Conservation (phyloP, 2,888 invertebrate genomes). For the Amphipyra berbera region DNA sequence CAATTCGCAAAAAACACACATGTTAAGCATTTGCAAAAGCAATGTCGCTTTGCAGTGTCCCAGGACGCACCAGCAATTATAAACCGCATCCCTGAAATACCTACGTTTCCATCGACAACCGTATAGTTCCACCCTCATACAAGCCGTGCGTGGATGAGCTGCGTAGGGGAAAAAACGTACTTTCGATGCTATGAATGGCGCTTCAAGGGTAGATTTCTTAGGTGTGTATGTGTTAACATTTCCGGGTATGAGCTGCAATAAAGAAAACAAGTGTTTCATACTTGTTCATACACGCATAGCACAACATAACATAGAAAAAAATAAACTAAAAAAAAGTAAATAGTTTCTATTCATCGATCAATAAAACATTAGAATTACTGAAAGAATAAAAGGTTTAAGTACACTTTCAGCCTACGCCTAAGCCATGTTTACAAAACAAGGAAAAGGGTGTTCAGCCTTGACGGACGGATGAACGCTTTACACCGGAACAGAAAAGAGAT, state of each 20-base stretch:
- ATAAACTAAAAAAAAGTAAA: not conserved
- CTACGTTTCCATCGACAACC: slow-evolving; percentile 93
- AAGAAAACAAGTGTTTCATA: slow-evolving; percentile 10
- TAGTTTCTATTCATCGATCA: slow-evolving; percentile 12
- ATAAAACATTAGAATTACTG: slow-evolving; percentile 28
- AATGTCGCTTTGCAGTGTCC: slow-evolving; percentile 70
- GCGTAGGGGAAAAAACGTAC: slow-evolving; percentile 97
- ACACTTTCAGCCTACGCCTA: slow-evolving; percentile 22
- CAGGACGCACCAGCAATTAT: slow-evolving; percentile 76
- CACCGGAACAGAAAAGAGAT: slow-evolving; percentile 36
- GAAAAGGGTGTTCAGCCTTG: slow-evolving; percentile 36
- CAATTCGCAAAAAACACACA: slow-evolving; percentile 41
- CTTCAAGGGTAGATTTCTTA: slow-evolving; percentile 92
- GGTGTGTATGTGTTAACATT: slow-evolving; percentile 94
- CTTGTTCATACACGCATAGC: slow-evolving; percentile 8
- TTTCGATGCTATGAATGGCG: slow-evolving; percentile 96
- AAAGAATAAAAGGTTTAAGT: slow-evolving; percentile 26
- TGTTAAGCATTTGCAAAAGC: slow-evolving; percentile 59
- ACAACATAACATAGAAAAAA: not conserved
- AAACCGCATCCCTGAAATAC: slow-evolving; percentile 70
- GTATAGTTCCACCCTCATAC: slow-evolving; percentile 97
- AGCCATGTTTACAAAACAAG: slow-evolving; percentile 37
- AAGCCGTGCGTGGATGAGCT: slow-evolving; percentile 95
- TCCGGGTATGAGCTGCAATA: slow-evolving; percentile 92
- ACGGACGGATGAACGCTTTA: slow-evolving; percentile 38